Conservation (phyloP, 2,888 invertebrate species). For the Scaptomyza caliginosa region DNA sequence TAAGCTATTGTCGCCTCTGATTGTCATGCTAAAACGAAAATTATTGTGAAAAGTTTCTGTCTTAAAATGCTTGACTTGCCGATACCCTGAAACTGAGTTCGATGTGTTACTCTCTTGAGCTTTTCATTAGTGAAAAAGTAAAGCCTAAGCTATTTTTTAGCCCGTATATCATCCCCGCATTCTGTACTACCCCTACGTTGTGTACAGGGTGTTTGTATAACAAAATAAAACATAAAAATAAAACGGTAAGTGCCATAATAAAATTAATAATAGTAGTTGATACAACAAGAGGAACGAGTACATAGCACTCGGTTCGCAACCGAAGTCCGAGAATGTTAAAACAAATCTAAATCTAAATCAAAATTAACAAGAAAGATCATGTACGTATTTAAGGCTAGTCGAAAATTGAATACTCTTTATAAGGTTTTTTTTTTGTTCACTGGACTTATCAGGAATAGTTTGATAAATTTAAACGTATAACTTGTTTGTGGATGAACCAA, state of each 20-base stretch:
- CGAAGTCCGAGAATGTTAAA: constrained; percentile 46
- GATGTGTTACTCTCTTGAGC: not conserved
- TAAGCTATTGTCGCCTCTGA: constrained; percentile 41
- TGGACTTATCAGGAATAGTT: no score
- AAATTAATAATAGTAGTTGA: constrained; percentile 62
- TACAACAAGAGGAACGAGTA: constrained; percentile 24
- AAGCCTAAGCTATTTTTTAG: not conserved
- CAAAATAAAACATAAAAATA: not conserved
- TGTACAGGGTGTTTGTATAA: constrained; percentile 14
- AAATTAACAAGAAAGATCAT: constrained; percentile 23
- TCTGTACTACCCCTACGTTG: not conserved
- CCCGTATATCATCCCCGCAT: not conserved
- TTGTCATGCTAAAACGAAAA: constrained; percentile 1
- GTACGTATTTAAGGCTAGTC: not conserved
- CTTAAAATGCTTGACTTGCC: not conserved
- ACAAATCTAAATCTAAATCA: constrained; percentile 51
- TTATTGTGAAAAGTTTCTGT: constrained; percentile 1
- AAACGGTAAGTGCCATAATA: constrained; percentile 48
- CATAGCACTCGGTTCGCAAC: constrained; percentile 21
- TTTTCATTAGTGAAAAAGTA: not conserved
- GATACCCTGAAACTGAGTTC: constrained; percentile 11
- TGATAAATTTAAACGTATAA: not conserved
- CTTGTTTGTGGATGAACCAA: not conserved
- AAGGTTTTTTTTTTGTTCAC: no score
- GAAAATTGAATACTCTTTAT: not conserved